Evolutionary conservation across 2,797 vertebrate species (phyloP).

Genomic region (Clarias platycephalus): DNA sequence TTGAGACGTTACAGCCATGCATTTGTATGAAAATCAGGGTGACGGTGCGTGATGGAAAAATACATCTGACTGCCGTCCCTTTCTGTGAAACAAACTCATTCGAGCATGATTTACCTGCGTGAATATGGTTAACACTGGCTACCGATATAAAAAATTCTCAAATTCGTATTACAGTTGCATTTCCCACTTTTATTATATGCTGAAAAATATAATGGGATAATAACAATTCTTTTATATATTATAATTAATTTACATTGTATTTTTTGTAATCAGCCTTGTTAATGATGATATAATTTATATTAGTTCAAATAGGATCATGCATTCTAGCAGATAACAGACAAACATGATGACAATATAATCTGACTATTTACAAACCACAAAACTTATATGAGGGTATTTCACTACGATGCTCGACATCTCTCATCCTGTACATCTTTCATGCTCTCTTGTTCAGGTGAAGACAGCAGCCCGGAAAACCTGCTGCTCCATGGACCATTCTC

Average conservation of each 20-base stretch:
- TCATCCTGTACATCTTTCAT: background rate
- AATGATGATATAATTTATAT: background rate
- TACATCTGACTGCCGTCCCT: slow-evolving; percentile 30
- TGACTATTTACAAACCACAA: background rate
- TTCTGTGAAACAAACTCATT: slow-evolving; percentile 25
- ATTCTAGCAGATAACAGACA: background rate
- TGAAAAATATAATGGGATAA: background rate
- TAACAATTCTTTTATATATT: slow-evolving; percentile 16
- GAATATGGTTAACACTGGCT: slow-evolving; percentile 31
- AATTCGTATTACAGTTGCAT: slow-evolving; percentile 24
- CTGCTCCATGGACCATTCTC: slow-evolving; percentile 63
- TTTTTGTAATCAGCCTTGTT: background rate
- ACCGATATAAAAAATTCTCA: slow-evolving; percentile 19
- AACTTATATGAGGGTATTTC: background rate
- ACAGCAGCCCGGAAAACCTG: slow-evolving; percentile 63
- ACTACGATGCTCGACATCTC: background rate
- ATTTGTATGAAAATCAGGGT: slow-evolving; percentile 63
- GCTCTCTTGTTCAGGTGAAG: slow-evolving; percentile 59
- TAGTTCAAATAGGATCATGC: background rate
- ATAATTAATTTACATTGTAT: background rate
- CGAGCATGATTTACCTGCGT: slow-evolving; percentile 23
- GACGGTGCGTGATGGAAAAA: slow-evolving; percentile 35
- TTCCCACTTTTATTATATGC: slow-evolving; percentile 1
- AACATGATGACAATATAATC: background rate
- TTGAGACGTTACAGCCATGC: slow-evolving; percentile 50